Evolutionary conservation across 2,113 vertebrate genomes (phyloP).

Genomic region (Oostethus manadensis): DNA sequence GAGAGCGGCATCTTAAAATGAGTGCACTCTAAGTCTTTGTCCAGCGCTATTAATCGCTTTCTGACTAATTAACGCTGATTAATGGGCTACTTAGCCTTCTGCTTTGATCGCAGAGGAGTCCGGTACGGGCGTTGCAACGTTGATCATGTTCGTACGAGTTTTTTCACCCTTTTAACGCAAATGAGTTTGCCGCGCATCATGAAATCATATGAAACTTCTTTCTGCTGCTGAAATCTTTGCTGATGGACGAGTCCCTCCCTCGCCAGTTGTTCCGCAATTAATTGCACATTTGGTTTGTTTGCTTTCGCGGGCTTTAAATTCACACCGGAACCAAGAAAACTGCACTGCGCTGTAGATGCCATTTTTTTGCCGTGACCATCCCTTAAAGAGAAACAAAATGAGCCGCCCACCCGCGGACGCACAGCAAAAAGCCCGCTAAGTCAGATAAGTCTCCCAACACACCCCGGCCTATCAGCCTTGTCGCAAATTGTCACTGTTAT

Average conservation of each 20-base stretch:
- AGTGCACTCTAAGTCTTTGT: constrained; percentile 18
- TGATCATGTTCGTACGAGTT: constrained; percentile 42
- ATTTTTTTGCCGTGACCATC: too few relatives aligned
- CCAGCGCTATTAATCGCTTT: constrained; percentile 21
- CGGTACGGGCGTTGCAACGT: constrained; percentile 15
- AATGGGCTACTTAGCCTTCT: constrained; percentile 37
- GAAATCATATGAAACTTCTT: constrained; percentile 37
- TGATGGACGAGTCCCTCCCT: constrained; percentile 23
- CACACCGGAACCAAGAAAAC: too few relatives aligned
- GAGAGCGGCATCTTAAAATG: constrained; percentile 6
- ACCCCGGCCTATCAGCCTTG: constrained; percentile 22
- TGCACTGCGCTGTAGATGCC: too few relatives aligned
- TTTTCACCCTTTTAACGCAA: constrained; percentile 70
- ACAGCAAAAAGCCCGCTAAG: constrained; percentile 28
- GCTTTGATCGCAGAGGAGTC: constrained; percentile 3
- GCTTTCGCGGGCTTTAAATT: background rate
- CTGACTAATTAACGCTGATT: constrained; percentile 38
- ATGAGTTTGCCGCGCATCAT: constrained; percentile 63
- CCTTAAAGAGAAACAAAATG: constrained; percentile 34
- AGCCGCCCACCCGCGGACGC: constrained; percentile 23
- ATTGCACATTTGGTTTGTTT: constrained; percentile 1
- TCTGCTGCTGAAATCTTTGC: constrained; percentile 24
- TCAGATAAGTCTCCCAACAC: constrained; percentile 27
- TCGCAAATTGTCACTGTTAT: constrained; percentile 29
- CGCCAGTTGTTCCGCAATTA: constrained; percentile 1